Base-by-base conservation (phyloP, 1,140 invertebrate species). In the Cotesia typhae region DNA sequence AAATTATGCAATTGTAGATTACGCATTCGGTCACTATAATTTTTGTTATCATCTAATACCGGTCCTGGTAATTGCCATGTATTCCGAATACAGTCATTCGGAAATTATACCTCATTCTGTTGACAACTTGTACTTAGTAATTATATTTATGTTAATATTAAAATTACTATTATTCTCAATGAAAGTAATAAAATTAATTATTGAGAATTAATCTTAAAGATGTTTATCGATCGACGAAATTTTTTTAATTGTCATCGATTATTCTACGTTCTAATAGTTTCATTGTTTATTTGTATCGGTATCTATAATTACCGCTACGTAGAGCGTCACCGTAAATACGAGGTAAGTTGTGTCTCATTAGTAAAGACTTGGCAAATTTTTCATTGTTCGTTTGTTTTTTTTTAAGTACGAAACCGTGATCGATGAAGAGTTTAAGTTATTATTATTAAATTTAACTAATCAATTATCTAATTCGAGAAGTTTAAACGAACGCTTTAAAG, bases 401-500 rank as follows among this genome's bases (percentile, higher is more conserved):
- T 47, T 47, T 10, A 9, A 47, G 41, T 47, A 47, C 10, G 41
- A 7, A 7, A 7, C 6, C 5, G 41, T 47, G 41, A 47, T 47
- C 3, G 41, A 47, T 10, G 10, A 47, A 5, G 10, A 47, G 0
- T 7, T 47, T 6, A 47, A 28, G 28, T 28, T 28, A 2, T 28
- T 47, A 6, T 9, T 9, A 47, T 47, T 47, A 4, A 47, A 47
- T 47, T 6, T 9, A 47, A 47, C 6, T 47, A 10, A 47, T 47
- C 4, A 47, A 47, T 47, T 47, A 47, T 6, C 10, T 47, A 10
- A 0, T 9, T 10, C 5, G 41, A 10, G 2, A 47, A 9, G 10
- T 47, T 47, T 47, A 47, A 9, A 47, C 41, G 41, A 84, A 53
- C 85, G 88, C 51, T 85, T 90, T 82, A 78, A 80, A 14, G 79